A percentile compares a stretch with the other conserved stretches of the same genome.
Conservation (phyloP, 2,888 invertebrate species). For the Euplexia lucipara region DNA sequence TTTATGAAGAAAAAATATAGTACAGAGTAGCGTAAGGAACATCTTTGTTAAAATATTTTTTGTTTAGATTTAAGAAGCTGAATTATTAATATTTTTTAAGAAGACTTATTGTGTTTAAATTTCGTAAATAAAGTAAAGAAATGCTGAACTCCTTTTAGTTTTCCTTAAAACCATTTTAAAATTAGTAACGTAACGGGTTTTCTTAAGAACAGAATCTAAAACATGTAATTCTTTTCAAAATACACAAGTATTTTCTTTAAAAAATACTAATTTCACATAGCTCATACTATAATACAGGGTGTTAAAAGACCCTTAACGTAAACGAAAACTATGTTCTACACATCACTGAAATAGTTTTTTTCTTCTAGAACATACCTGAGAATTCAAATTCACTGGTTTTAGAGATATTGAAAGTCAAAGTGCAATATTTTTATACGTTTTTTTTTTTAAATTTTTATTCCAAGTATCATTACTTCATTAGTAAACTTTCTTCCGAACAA, state of each 20-base stretch:
- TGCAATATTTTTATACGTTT: too few relatives aligned
- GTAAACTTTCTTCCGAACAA: too few relatives aligned
- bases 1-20: background rate
- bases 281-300: conserved; percentile 12
- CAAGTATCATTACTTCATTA: too few relatives aligned
- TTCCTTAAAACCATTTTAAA: conserved; percentile 4
- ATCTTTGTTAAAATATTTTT: conserved; percentile 7
- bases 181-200: conserved; percentile 7
- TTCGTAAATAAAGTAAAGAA: conserved; percentile 10
- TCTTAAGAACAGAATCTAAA: background rate
- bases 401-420: too few relatives aligned
- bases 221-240: conserved; percentile 4
- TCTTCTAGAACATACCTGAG: too few relatives aligned
- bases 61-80: background rate
- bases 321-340: too few relatives aligned
- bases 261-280: conserved; percentile 9
- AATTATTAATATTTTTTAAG: conserved; percentile 11
- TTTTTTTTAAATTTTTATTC: too few relatives aligned
- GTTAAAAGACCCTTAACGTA: too few relatives aligned
- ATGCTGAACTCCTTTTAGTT: conserved; percentile 6
- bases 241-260: background rate
- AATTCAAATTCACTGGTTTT: too few relatives aligned
- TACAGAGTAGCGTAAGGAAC: conserved; percentile 7
- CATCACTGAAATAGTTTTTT: too few relatives aligned
- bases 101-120: conserved; percentile 7